These are phyloP conservation scores for Calypte anna DNA, from an alignment of 2,113 vertebrate genomes.

Conservation along the genomic window DNA sequence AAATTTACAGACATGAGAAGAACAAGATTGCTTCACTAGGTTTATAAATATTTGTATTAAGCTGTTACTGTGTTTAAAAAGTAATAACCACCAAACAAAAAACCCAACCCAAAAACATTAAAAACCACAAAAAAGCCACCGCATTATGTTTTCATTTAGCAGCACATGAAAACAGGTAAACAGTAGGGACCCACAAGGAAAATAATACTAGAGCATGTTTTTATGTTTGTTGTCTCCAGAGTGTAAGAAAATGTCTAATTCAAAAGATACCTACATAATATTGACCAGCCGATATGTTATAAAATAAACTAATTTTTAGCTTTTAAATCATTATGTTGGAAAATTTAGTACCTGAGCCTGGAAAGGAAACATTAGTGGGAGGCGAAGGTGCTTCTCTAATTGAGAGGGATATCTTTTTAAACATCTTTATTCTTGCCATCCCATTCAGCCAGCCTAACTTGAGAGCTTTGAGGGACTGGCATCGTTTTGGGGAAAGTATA, in stretches of 20 bases:
- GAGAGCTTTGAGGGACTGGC: not conserved
- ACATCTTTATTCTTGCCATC: not conserved
- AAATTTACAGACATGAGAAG: not conserved
- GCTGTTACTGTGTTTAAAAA: not conserved
- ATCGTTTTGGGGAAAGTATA: not conserved
- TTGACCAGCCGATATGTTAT: not conserved
- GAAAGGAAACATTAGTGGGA: not conserved
- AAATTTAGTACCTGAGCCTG: not conserved
- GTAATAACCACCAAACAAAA: not conserved
- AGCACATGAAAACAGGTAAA: not conserved
- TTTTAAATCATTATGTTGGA: not conserved
- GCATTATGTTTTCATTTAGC: not conserved
- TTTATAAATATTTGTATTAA: not conserved
- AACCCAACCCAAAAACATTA: accelerated
- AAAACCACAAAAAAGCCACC: not conserved
- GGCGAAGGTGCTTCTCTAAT: not conserved
- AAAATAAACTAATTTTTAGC: not conserved
- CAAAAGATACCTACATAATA: not conserved
- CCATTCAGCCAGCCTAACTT: not conserved
- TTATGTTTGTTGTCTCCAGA: not conserved
- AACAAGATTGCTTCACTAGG: not conserved
- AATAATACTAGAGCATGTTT: not conserved
- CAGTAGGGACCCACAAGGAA: not conserved
- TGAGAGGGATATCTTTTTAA: not conserved
- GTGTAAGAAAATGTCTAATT: not conserved